Conservation (phyloP, 1,140 invertebrate species). For the Apis mellifera region DNA sequence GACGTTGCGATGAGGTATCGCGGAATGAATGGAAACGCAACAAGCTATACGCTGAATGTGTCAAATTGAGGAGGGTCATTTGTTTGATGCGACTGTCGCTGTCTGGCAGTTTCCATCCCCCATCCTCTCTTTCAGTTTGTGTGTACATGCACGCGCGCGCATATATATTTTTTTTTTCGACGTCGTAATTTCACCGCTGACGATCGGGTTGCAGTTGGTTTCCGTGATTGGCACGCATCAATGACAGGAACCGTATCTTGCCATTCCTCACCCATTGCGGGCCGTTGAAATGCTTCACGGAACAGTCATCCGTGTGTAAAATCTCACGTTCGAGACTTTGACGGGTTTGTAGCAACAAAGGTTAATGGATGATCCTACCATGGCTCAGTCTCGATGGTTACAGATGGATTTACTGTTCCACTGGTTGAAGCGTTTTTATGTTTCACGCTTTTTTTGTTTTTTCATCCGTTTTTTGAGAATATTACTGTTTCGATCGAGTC, state of each 20-base stretch:
- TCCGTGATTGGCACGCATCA: constrained; percentile 62
- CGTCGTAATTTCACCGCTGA: constrained; percentile 61
- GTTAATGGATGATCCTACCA: constrained; percentile 38
- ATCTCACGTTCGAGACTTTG: constrained; percentile 36
- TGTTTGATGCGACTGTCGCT: constrained; percentile 58
- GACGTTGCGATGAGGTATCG: constrained; percentile 54
- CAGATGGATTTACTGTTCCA: constrained; percentile 8
- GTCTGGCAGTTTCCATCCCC: constrained; percentile 52
- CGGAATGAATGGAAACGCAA: constrained; percentile 71
- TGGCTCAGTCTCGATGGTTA: constrained; percentile 4
- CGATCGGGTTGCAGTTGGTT: constrained; percentile 47
- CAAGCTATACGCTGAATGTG: constrained; percentile 71
- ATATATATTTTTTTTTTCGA: constrained; percentile 23
- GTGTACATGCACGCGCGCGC: neutral
- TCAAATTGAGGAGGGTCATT: constrained; percentile 70
- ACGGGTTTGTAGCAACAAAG: constrained; percentile 37
- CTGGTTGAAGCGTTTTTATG: neutral
- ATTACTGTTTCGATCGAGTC: neutral
- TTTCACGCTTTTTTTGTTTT: neutral
- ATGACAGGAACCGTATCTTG: constrained; percentile 39
- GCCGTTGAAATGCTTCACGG: constrained; percentile 17
- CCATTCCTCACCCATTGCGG: constrained; percentile 34
- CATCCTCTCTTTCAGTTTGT: neutral
- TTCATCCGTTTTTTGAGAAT: neutral
- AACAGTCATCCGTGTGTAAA: constrained; percentile 32